Base-by-base conservation (phyloP, 2,113 vertebrate species). In the Platycercus adscitus region DNA sequence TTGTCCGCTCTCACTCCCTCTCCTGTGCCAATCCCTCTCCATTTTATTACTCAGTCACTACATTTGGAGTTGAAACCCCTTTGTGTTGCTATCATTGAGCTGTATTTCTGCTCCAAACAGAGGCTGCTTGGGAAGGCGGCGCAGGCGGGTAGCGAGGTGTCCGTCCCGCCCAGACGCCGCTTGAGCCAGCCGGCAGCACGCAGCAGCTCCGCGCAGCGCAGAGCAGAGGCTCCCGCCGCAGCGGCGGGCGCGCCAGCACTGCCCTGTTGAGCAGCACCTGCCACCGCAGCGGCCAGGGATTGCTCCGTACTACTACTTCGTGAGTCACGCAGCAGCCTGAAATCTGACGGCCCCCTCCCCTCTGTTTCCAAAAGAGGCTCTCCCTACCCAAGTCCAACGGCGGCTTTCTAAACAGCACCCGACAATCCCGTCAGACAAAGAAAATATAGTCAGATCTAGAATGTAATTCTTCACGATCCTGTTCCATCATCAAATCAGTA, bases 101-200 rank as follows among this genome's bases (percentile, higher is more conserved):
- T 28, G 33, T 11, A 76, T 25, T 80, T 81, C 21, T 55, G 13
- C 50, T 31, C 24, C 52, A 78, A 75, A 77, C 44, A 23, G 65
- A 46, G 75, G 83, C 60, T 80, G 33, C 73, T 96, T 75, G 31
- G 55, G 53, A 55, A 50, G 53, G 72, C 28, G 95, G 31, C 50
- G 46, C 39, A 50, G n/a, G 13, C 53, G 44, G 90, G 88, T 28
- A 29, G 85, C 39, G 35, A 46, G 35, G 58, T 17, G 46, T 5
- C 44, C 19, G 17, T 58, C 18, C 79, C 72, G n/a, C 56, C 56
- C 56, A 58, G 81, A n/a, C 89, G 58, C n/a, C 44, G 83, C 41
- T 12, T 70, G 46, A 39, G 50, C 49, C 50, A 26, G 18, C 44
- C 88, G 79, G 66, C 75, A 81, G 81, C 29, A 60, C 46, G 11